A percentile compares a stretch with the other conserved stretches of the same genome.
These are phyloP conservation scores for Sebastes vulpes DNA, from an alignment of 2,797 vertebrate genomes.

Conservation along the genomic window DNA sequence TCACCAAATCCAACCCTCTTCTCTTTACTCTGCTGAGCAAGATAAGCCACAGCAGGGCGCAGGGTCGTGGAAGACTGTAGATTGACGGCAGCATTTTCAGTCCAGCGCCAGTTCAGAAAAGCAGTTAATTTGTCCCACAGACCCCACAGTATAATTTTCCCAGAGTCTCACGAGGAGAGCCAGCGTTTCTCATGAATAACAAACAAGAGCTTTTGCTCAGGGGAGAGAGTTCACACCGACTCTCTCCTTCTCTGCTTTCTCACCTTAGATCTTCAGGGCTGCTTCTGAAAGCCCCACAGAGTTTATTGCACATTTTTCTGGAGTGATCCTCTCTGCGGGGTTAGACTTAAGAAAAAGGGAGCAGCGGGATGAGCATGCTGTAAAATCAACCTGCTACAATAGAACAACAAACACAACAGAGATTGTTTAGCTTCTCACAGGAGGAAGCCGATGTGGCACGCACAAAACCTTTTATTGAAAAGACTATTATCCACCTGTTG, in stretches of 20 bases:
- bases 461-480: too few relatives aligned
- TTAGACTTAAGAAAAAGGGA: slow-evolving; percentile 14
- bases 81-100: slow-evolving; percentile 46
- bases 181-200: slow-evolving; percentile 69
- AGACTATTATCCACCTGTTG: not conserved
- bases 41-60: slow-evolving; percentile 61
- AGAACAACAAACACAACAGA: slow-evolving; percentile 8
- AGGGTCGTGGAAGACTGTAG: slow-evolving; percentile 32
- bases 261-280: slow-evolving; percentile 50
- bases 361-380: not conserved
- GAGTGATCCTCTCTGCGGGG: slow-evolving; percentile 46
- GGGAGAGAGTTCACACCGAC: slow-evolving; percentile 35
- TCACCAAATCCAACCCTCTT: slow-evolving; percentile 23
- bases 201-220: slow-evolving; percentile 55
- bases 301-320: slow-evolving; percentile 68
- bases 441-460: slow-evolving; percentile 5
- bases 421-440: not conserved
- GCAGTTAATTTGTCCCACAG: slow-evolving; percentile 38
- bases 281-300: slow-evolving; percentile 39
- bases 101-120: slow-evolving; percentile 12
- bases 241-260: slow-evolving; percentile 32
- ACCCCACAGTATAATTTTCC: slow-evolving; percentile 43
- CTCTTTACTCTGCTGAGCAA: slow-evolving; percentile 36
- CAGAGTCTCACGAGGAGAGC: slow-evolving; percentile 49
- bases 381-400: slow-evolving; percentile 9